phyloP scores from a whole-genome alignment of 1,140 invertebrate genomes.

The Pararge aegeria region DNA sequence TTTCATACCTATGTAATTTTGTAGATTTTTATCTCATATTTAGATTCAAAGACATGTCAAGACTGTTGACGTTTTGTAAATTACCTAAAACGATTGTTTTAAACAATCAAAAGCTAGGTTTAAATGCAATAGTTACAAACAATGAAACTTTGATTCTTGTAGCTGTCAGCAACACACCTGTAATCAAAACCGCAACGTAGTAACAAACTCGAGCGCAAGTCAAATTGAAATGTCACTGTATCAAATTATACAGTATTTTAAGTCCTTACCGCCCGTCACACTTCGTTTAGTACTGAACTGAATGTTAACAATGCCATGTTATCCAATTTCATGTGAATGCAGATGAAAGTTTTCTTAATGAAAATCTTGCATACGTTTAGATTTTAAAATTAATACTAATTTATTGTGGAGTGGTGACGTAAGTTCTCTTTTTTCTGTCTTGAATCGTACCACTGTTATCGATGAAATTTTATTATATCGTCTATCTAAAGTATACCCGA shows the following conservation, averaged over 20 bases:
- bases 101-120: neutral
- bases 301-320: slow-evolving; percentile 21
- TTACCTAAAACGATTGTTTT: neutral
- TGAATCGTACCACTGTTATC: too few relatives aligned
- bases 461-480: too few relatives aligned
- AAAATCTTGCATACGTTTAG: neutral
- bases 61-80: too few relatives aligned
- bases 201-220: slow-evolving; percentile 45
- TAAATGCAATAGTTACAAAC: slow-evolving; percentile 3
- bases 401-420: too few relatives aligned
- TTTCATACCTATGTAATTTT: too few relatives aligned
- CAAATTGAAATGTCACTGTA: slow-evolving; percentile 67
- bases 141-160: slow-evolving; percentile 3
- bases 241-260: slow-evolving; percentile 38
- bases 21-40: too few relatives aligned
- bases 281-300: slow-evolving; percentile 21
- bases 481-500: too few relatives aligned
- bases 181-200: slow-evolving; percentile 36
- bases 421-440: too few relatives aligned
- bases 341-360: neutral
- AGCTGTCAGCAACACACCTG: slow-evolving; percentile 29
- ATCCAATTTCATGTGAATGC: slow-evolving; percentile 3
- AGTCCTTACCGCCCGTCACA: slow-evolving; percentile 16
- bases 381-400: too few relatives aligned
- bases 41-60: too few relatives aligned